Evolutionary conservation across 2,113 vertebrate genomes (phyloP).

Genomic region (Bungarus multicinctus): DNA sequence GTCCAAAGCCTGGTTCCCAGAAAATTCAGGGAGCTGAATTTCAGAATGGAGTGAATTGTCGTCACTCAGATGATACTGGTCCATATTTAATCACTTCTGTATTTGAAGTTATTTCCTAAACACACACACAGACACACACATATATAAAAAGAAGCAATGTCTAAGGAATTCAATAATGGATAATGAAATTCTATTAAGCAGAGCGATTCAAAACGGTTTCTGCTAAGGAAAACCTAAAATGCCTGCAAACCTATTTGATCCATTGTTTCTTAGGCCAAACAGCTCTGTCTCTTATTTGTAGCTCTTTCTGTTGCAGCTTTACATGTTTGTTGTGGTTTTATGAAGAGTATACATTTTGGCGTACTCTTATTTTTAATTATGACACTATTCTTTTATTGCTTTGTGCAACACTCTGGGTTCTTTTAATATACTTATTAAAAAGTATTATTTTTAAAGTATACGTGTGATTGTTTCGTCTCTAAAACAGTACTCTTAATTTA

Average conservation of each 20-base stretch:
- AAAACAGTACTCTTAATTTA: not conserved
- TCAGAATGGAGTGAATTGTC: slow-evolving; percentile 46
- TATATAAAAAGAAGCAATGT: not conserved
- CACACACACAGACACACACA: not conserved
- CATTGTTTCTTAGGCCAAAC: not conserved
- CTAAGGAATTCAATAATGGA: not conserved
- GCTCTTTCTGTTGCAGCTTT: not conserved
- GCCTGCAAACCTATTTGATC: not conserved
- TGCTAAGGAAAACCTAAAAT: not conserved
- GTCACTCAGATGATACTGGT: slow-evolving; percentile 46
- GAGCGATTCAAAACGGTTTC: not conserved
- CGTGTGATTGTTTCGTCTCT: not conserved
- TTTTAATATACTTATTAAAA: not conserved
- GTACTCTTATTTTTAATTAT: not conserved
- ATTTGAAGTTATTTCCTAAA: slow-evolving; percentile 29
- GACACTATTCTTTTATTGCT: not conserved
- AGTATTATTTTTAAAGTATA: not conserved
- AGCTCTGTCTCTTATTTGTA: not conserved
- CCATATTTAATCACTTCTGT: slow-evolving; percentile 49
- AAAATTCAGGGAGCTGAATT: slow-evolving; percentile 45
- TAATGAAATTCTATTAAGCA: not conserved
- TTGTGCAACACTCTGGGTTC: not conserved
- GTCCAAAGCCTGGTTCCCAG: slow-evolving; percentile 46
- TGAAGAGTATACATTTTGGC: not conserved
- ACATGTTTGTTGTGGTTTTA: not conserved